phyloP scores from a whole-genome alignment of 2,888 invertebrate species.

The Camponotus fellah region DNA sequence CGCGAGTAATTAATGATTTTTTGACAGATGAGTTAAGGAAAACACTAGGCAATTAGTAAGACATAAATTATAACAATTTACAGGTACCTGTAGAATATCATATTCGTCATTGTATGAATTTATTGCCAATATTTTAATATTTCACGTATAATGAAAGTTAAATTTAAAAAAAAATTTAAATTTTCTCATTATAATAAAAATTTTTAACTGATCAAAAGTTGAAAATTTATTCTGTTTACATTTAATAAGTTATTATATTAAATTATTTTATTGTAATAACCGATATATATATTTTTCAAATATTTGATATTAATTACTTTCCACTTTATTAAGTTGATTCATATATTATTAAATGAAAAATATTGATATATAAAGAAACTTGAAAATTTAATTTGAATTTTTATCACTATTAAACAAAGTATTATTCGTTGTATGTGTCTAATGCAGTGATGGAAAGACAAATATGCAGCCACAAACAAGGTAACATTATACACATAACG shows the following conservation, averaged over 20 bases:
- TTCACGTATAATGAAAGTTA: not conserved
- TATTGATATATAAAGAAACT: not conserved
- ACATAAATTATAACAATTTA: constrained; percentile 32
- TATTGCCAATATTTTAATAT: not conserved
- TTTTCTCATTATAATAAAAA: not conserved
- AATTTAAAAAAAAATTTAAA: not conserved
- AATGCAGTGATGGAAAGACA: not conserved
- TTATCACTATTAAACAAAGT: not conserved
- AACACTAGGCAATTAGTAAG: constrained; percentile 13
- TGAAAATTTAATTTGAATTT: not conserved
- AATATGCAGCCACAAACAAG: constrained; percentile 10
- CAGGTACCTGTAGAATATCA: not conserved
- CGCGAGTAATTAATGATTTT: constrained; percentile 27
- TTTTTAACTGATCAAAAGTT: not conserved
- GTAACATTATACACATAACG: constrained; percentile 56
- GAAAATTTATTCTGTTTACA: not conserved
- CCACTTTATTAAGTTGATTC: not conserved
- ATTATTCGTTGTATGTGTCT: not conserved
- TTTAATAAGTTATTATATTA: not conserved
- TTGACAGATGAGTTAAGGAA: constrained; percentile 10
- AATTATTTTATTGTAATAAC: not conserved
- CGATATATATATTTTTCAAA: not conserved
- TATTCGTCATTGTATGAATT: not conserved
- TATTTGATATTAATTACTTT: not conserved
- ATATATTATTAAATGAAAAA: not conserved